A percentile compares a stretch with the other conserved stretches of the same genome.
These are phyloP conservation scores for Hoplostethus atlanticus DNA, from an alignment of 2,797 vertebrate genomes.

Conservation along the genomic window DNA sequence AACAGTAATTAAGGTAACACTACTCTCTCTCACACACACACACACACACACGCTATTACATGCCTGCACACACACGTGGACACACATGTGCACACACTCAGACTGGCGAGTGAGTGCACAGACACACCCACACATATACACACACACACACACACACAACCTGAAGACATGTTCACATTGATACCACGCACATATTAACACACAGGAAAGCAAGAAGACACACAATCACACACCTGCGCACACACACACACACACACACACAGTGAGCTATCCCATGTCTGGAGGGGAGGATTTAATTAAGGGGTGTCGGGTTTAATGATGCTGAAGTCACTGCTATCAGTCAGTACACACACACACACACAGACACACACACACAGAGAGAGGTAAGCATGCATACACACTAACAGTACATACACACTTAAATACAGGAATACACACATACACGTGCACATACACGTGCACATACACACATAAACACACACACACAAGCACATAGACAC, in stretches of 20 bases:
- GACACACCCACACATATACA: slow-evolving; percentile 2
- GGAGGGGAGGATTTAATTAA: slow-evolving; percentile 54
- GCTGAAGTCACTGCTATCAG: slow-evolving; percentile 29
- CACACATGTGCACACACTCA: slow-evolving; percentile 1
- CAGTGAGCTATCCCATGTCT: slow-evolving; percentile 26
- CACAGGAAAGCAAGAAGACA: too few species aligned
- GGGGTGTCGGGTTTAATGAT: slow-evolving; percentile 56
- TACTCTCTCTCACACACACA: slow-evolving; percentile 3
- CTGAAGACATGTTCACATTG: too few species aligned
- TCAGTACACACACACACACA: slow-evolving; percentile 1
- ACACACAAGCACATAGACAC: background rate
- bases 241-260: slow-evolving; percentile 22
- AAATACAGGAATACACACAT: background rate
- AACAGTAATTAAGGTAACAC: slow-evolving; percentile 20
- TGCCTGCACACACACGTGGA: slow-evolving; percentile 12
- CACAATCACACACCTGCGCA: background rate
- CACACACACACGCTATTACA: slow-evolving; percentile 13
- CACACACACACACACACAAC: background rate
- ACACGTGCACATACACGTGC: background rate
- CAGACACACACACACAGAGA: background rate
- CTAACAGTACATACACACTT: background rate
- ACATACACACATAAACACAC: background rate
- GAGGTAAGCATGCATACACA: background rate
- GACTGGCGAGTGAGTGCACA: background rate
- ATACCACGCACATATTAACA: too few species aligned